These are phyloP conservation scores for Rhynchonycteris naso DNA, from an alignment of 2,797 vertebrate genomes.

Conservation along the genomic window DNA sequence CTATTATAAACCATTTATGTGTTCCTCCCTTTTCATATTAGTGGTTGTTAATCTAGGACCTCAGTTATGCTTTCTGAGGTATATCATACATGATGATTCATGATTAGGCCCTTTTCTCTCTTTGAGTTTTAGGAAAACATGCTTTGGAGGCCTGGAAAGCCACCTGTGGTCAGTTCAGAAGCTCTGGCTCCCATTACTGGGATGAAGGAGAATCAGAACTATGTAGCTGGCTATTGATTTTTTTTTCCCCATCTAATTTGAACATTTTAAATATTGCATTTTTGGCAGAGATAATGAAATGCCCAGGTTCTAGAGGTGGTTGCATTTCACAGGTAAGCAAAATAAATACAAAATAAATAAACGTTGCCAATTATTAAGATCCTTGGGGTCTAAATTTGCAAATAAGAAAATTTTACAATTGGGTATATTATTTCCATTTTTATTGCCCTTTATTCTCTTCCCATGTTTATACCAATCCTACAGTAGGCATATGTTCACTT, in stretches of 20 bases:
- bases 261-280: background rate
- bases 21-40: background rate
- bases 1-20: background rate
- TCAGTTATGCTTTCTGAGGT: background rate
- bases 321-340: background rate
- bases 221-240: background rate
- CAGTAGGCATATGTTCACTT: background rate
- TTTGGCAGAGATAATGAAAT: background rate
- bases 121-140: background rate
- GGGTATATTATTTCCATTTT: background rate
- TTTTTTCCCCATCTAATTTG: background rate
- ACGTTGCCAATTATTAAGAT: background rate
- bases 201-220: background rate
- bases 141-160: background rate
- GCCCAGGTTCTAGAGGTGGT: background rate
- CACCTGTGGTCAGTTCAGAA: background rate
- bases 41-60: background rate
- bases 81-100: background rate
- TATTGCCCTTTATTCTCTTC: background rate
- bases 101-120: background rate
- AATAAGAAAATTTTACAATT: background rate
- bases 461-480: background rate
- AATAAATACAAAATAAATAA: constrained; percentile 37
- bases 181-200: background rate
- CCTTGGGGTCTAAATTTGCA: background rate